Evolutionary conservation across 1,140 invertebrate species (phyloP), one percentile per base, ranked within the genome.

Genomic region (Drosophila punjabiensis): DNA sequence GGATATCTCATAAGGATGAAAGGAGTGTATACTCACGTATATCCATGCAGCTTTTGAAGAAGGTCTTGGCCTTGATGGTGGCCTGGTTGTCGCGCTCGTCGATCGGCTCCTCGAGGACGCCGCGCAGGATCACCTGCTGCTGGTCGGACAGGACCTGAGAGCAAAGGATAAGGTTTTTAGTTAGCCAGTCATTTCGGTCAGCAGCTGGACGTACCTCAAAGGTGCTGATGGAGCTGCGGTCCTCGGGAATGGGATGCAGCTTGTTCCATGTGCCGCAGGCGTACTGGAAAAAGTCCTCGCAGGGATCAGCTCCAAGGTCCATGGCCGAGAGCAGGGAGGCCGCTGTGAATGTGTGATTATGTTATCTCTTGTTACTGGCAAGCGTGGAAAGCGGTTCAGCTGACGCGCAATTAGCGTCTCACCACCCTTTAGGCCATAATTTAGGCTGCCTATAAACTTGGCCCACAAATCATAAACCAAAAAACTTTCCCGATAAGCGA

Each of bases 201-300:
- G 3, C 24, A 24, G 24, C 24, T 24, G n/a, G 2, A 14, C 33
- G 56, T 24, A 95, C 94, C 94, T 98, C 97, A 89, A 98, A 98
- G 0, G 97, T 98, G 83, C 96, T 97, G 58, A 98, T 97, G 18
- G 96, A 97, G 75, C 97, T 96, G 78, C 96, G 94, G 88, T 98
- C 98, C 87, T 98, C 98, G 0, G 98, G 98, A 81, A 98, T 98
- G 5, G 97, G 94, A 94, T 98, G 97, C 65, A 96, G 95, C 82
- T 96, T 96, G 92, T 98, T 98, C 97, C 98, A 98, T 3, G 96
- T 96, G 2, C 97, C 97, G 85, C 97, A 98, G 1, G 97, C 97
- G 88, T 95, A 98, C 93, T 98, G 96, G 93, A 98, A 98, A 93
- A 98, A 98, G 92, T 98, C 96, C 20, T 95, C 95, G 93, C 98